phyloP scores from a whole-genome alignment of 2,888 invertebrate species.

The Spodoptera exigua region DNA sequence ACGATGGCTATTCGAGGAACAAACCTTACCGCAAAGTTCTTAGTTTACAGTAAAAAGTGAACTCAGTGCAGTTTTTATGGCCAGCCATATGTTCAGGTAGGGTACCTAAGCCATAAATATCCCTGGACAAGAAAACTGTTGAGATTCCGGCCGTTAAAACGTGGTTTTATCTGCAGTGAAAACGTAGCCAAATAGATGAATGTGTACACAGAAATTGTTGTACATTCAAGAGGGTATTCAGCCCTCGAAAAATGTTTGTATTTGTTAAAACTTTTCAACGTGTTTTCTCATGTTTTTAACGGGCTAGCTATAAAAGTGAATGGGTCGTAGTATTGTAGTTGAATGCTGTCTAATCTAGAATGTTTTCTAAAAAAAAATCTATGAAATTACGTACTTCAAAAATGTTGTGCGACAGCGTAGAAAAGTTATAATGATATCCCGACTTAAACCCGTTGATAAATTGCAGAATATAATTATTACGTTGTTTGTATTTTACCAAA shows the following conservation, averaged over 20 bases:
- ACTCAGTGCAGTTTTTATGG: conserved; percentile 37
- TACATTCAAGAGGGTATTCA: background rate
- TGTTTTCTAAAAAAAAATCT: too few species aligned
- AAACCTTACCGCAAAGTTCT: conserved; percentile 30
- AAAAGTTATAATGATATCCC: too few species aligned
- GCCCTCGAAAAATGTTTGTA: background rate
- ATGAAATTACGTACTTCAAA: too few species aligned
- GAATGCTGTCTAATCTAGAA: too few species aligned
- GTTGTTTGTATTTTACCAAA: too few species aligned
- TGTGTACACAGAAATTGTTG: conserved; percentile 3
- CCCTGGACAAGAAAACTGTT: conserved; percentile 23
- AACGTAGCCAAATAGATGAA: conserved; percentile 1
- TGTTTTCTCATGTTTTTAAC: background rate
- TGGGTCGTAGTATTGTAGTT: too few species aligned
- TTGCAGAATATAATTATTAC: too few species aligned
- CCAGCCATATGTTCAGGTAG: conserved; percentile 44
- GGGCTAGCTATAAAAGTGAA: too few species aligned
- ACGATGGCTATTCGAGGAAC: conserved; percentile 43
- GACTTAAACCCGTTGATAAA: too few species aligned
- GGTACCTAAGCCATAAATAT: conserved; percentile 33
- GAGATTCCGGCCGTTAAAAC: conserved; percentile 23
- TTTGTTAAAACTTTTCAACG: conserved; percentile 2
- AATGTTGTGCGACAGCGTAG: too few species aligned
- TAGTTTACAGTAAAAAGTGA: conserved; percentile 30
- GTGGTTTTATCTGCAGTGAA: conserved; percentile 20